These are phyloP conservation scores for Vespertilio murinus DNA, from an alignment of 2,797 vertebrate species.

Conservation along the genomic window DNA sequence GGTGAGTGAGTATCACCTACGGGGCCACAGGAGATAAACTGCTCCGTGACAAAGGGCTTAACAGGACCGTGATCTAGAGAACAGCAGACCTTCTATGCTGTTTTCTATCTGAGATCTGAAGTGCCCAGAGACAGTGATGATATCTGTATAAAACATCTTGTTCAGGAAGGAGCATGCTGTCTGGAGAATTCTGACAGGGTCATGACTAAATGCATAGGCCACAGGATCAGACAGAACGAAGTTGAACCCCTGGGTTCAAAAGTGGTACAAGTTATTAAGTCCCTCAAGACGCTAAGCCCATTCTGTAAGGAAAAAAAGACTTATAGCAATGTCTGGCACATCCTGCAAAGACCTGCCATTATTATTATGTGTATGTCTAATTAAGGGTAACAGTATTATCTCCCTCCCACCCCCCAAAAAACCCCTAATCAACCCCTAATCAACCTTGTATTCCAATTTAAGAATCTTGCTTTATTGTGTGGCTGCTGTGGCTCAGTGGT, in stretches of 20 bases:
- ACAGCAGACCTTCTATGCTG: not conserved
- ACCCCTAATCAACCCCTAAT: not conserved
- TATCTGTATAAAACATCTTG: not conserved
- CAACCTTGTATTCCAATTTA: not conserved
- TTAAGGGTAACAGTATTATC: not conserved
- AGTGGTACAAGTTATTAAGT: not conserved
- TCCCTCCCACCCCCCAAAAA: not conserved
- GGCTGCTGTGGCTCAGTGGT: no score
- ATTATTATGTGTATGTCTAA: not conserved
- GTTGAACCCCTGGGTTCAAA: not conserved
- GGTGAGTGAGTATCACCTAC: not conserved
- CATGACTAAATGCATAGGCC: not conserved
- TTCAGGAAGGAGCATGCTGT: not conserved
- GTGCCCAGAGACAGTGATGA: not conserved
- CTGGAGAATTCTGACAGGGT: not conserved
- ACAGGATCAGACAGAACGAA: not conserved
- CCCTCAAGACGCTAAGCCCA: not conserved
- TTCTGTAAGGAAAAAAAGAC: not conserved
- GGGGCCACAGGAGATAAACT: not conserved
- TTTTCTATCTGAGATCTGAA: not conserved
- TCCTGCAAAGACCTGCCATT: not conserved
- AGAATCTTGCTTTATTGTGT: not conserved
- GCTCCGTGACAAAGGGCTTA: not conserved
- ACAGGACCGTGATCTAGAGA: not conserved
- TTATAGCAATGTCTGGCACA: not conserved